Evolutionary conservation across 2,113 vertebrate genomes (phyloP).

Genomic region (Pterophyllum scalare): DNA sequence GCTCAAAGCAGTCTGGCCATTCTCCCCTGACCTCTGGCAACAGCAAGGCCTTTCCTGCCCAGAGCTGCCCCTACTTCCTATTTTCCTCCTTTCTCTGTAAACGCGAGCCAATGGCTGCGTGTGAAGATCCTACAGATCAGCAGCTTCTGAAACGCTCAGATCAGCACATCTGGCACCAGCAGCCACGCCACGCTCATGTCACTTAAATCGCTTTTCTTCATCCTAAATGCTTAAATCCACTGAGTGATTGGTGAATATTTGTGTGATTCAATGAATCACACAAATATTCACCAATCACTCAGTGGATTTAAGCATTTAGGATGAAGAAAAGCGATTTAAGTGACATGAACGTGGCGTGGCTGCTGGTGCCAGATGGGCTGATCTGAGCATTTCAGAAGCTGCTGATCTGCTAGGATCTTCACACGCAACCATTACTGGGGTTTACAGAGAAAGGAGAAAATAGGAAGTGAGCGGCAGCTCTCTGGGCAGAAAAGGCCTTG

Average conservation of each 20-base stretch:
- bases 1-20: not conserved
- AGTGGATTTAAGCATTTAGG: not conserved
- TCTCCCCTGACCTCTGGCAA: not conserved
- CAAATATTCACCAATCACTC: not conserved
- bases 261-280: too few relatives aligned
- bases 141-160: not conserved
- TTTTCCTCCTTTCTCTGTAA: not conserved
- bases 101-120: not conserved
- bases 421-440: not conserved
- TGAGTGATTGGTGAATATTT: not conserved
- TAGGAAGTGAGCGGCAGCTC: not conserved
- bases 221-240: not conserved
- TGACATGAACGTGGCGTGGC: not conserved
- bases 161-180: not conserved
- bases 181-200: not conserved
- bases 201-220: not conserved
- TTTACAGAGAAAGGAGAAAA: not conserved
- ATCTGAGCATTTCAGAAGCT: not conserved
- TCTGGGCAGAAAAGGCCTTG: not conserved
- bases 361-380: not conserved
- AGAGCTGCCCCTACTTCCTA: not conserved
- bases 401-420: not conserved
- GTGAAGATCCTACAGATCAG: not conserved
- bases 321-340: not conserved
- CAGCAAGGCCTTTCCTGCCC: not conserved